Conservation (phyloP, 2,113 vertebrate genomes). For the Bubo blakistoni region DNA sequence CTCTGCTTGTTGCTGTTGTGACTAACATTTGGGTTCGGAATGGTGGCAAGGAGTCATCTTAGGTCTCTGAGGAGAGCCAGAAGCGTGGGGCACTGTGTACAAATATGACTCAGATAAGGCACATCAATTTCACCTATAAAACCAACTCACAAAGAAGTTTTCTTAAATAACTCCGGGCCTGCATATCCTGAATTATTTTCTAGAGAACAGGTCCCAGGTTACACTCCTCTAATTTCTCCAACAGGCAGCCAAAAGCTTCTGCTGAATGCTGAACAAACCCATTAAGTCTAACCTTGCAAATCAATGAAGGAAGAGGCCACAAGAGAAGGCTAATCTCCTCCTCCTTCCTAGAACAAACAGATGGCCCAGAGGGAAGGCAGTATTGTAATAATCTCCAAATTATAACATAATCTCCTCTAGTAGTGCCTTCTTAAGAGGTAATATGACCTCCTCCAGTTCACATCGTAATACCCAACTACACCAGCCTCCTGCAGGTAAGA, state of each 20-base stretch:
- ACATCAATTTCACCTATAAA: not conserved
- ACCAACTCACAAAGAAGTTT: not conserved
- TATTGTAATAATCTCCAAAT: not conserved
- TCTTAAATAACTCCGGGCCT: not conserved
- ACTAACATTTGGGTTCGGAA: not conserved
- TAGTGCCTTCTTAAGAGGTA: not conserved
- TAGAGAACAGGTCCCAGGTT: not conserved
- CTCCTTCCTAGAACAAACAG: not conserved
- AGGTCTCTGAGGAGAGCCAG: not conserved
- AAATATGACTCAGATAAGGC: not conserved
- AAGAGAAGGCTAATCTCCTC: not conserved
- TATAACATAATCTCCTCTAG: not conserved
- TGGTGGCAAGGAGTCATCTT: fast-evolving
- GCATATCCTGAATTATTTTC: not conserved
- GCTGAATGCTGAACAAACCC: not conserved
- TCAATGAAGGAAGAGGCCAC: not conserved
- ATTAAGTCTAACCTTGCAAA: not conserved
- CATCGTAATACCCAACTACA: not conserved
- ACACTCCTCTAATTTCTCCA: not conserved
- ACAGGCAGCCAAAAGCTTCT: not conserved
- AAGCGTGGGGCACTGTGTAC: not conserved
- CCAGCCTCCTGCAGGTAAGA: not conserved
- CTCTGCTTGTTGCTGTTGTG: not conserved
- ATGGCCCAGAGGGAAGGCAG: not conserved
- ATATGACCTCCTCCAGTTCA: not conserved